A percentile compares a stretch with the other conserved stretches of the same genome.
Evolutionary conservation across 2,797 vertebrate genomes (phyloP).

Genomic region (Sebastes taczanowskii): DNA sequence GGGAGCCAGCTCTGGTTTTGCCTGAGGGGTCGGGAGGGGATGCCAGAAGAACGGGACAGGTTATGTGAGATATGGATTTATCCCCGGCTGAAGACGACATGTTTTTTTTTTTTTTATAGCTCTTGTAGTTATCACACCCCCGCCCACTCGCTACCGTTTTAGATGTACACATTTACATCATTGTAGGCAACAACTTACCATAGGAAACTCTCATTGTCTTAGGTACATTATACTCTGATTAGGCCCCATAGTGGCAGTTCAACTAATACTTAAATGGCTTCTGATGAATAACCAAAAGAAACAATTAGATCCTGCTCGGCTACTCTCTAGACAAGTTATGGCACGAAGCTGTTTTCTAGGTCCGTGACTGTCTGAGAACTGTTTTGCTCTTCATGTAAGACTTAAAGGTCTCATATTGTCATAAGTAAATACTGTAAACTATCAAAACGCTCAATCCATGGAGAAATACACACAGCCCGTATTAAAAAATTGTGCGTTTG

Average conservation of each 20-base stretch:
- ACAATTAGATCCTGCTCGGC: constrained; percentile 10
- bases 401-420: not conserved
- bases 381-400: not conserved
- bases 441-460: too few relatives aligned
- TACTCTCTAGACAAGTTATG: constrained; percentile 13
- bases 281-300: constrained; percentile 29
- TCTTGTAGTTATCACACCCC: constrained; percentile 15
- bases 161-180: constrained; percentile 21
- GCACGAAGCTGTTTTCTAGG: not conserved
- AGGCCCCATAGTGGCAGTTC: constrained; percentile 3
- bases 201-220: constrained; percentile 16
- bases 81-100: constrained; percentile 5
- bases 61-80: constrained; percentile 72
- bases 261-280: constrained; percentile 7
- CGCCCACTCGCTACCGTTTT: not conserved
- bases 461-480: too few relatives aligned
- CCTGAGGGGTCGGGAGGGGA: constrained; percentile 59
- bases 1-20: constrained; percentile 58
- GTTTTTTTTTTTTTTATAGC: constrained; percentile 26
- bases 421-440: too few relatives aligned
- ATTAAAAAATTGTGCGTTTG: too few relatives aligned
- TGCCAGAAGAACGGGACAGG: constrained; percentile 58
- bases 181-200: not conserved
- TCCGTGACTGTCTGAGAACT: not conserved
- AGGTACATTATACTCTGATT: constrained; percentile 19